phyloP scores from a whole-genome alignment of 2,113 vertebrate genomes.

The Notechis scutatus region DNA sequence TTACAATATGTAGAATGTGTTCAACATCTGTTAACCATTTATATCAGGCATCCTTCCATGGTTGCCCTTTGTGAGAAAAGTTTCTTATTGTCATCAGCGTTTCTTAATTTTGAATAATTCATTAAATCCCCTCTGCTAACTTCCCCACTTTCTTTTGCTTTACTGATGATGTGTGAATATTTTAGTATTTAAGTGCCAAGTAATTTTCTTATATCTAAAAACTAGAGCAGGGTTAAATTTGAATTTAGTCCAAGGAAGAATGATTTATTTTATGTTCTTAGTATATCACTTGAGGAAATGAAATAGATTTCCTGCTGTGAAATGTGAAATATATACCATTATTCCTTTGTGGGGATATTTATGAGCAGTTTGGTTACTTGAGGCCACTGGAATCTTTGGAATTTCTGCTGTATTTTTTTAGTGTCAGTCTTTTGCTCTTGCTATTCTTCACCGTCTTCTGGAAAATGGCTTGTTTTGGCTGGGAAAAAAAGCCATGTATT shows the following conservation, averaged over 20 bases:
- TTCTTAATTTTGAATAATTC: neutral
- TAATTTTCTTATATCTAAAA: neutral
- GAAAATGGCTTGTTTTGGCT: neutral
- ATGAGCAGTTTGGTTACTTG: conserved; percentile 4
- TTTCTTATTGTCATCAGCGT: neutral
- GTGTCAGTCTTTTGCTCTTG: neutral
- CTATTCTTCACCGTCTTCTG: neutral
- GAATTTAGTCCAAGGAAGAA: neutral
- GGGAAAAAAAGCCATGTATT: neutral
- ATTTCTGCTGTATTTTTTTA: conserved; percentile 1
- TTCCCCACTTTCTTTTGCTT: neutral
- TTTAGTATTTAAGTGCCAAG: neutral
- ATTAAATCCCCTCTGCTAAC: neutral
- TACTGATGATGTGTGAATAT: neutral
- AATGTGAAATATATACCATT: conserved; percentile 2
- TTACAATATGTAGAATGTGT: neutral
- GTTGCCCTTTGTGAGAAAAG: neutral
- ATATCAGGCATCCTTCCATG: neutral
- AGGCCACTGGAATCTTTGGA: conserved; percentile 22
- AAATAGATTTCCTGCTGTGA: conserved; percentile 10
- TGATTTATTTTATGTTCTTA: conserved; percentile 4
- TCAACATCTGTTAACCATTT: neutral
- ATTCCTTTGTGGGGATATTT: conserved; percentile 23
- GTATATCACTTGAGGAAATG: neutral
- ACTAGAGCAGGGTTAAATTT: neutral